Percentiles rank a stretch among this genome's conserved stretches.
These are phyloP conservation scores for Globicephala melas DNA, from an alignment of 2,113 vertebrate genomes.

Conservation along the genomic window DNA sequence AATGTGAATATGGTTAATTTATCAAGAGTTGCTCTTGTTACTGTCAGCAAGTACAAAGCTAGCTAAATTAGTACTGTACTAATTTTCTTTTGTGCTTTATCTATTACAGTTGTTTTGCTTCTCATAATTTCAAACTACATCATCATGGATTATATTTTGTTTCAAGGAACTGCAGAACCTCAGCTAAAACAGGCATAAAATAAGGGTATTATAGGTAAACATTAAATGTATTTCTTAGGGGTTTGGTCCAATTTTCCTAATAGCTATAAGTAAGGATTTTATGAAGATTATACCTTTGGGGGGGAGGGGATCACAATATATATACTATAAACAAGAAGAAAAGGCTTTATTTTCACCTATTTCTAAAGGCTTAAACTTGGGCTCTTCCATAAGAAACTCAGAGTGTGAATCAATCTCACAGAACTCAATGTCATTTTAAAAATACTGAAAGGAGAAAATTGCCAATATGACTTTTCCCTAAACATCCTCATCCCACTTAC, in stretches of 20 bases:
- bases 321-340: neutral
- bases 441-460: neutral
- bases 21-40: neutral
- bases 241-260: neutral
- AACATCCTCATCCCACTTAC: neutral
- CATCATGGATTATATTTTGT: neutral
- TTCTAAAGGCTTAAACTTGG: neutral
- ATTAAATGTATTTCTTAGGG: neutral
- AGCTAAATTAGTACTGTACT: neutral
- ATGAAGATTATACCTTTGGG: neutral
- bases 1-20: neutral
- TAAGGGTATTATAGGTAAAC: neutral
- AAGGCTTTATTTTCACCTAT: neutral
- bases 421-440: neutral
- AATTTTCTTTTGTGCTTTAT: neutral
- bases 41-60: neutral
- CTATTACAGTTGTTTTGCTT: neutral
- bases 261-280: neutral
- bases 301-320: neutral
- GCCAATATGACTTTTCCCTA: neutral
- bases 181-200: neutral
- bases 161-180: neutral
- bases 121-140: neutral
- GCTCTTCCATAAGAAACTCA: neutral
- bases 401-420: neutral